phyloP scores from a whole-genome alignment of 2,888 invertebrate species.

The Lasioglossum calceatum region DNA sequence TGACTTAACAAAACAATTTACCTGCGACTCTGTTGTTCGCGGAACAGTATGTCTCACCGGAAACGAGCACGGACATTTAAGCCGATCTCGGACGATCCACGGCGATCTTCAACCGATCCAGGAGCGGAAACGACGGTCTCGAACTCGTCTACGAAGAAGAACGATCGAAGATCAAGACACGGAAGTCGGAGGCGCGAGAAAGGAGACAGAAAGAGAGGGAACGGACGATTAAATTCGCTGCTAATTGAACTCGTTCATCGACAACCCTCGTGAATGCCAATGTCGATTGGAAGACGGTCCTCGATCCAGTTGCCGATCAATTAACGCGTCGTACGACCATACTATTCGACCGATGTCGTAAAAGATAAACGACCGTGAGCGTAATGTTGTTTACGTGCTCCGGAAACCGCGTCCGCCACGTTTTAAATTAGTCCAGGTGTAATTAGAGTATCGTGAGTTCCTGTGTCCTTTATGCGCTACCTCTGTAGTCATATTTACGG shows the following conservation, averaged over 20 bases:
- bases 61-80: neutral
- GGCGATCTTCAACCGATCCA: neutral
- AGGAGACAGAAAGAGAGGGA: neutral
- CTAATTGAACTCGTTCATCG: constrained; percentile 27
- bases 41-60: neutral
- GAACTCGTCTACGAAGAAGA: neutral
- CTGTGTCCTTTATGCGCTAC: neutral
- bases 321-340: constrained; percentile 18
- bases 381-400: neutral
- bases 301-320: constrained; percentile 27
- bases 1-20: neutral
- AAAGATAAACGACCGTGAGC: constrained; percentile 8
- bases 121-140: neutral
- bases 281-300: constrained; percentile 48
- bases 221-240: neutral
- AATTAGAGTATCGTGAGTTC: neutral
- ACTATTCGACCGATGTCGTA: constrained; percentile 6
- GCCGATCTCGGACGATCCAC: neutral
- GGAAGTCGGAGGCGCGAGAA: neutral
- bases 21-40: neutral
- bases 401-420: neutral
- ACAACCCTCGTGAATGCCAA: constrained; percentile 7
- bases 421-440: neutral
- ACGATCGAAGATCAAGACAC: neutral
- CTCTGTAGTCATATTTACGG: neutral